Percentiles rank a stretch among this genome's conserved stretches.
Conservation (phyloP, 2,113 vertebrate species). For the Rhegmatorhina hoffmannsi region DNA sequence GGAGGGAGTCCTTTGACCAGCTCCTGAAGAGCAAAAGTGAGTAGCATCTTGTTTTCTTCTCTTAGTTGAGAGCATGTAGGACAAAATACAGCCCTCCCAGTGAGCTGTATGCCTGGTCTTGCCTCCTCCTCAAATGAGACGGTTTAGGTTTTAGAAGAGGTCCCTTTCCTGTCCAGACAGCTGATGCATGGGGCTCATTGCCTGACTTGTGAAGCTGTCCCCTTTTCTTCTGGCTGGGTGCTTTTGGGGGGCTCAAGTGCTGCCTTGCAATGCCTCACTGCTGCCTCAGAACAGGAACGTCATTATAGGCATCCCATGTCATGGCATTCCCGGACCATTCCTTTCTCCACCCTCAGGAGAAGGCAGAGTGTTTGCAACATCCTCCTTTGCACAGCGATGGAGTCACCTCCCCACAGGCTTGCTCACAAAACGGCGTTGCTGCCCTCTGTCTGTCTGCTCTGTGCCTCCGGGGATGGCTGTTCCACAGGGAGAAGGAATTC, state of each 20-base stretch:
- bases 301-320: rapidly evolving
- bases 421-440: neutral
- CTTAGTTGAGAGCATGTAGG: rapidly evolving
- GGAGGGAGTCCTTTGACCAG: constrained; percentile 90
- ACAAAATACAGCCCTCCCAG: neutral
- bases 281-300: neutral
- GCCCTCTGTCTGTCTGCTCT: neutral
- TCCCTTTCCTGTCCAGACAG: neutral
- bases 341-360: neutral
- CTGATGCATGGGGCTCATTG: rapidly evolving
- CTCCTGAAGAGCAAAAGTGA: constrained; percentile 93
- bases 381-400: neutral
- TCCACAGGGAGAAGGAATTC: neutral
- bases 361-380: rapidly evolving
- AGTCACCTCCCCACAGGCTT: neutral
- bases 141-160: neutral
- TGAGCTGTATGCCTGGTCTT: neutral
- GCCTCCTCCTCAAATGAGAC: neutral
- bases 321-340: rapidly evolving
- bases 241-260: neutral
- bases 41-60: constrained; percentile 51
- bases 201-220: neutral
- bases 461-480: rapidly evolving
- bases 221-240: neutral
- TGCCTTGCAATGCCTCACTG: rapidly evolving